Evolutionary conservation across 1,140 invertebrate genomes (phyloP).

Genomic region (Geopemphigus sp.): DNA sequence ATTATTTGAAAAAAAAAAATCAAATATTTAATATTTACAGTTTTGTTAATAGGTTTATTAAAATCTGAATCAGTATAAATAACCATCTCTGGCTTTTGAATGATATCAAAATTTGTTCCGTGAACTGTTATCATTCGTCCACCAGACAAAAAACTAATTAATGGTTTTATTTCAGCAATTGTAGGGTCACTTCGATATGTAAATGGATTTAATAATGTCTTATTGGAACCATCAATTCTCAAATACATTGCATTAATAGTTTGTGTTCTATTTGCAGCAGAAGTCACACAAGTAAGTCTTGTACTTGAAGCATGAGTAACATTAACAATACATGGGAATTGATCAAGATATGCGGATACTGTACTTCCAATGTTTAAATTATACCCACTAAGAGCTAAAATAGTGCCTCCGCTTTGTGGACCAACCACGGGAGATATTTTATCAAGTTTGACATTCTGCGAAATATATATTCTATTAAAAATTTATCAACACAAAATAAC

Average conservation of each 20-base stretch:
- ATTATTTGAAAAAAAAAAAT: constrained; percentile 19
- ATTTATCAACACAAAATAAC: not conserved
- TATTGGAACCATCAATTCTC: constrained; percentile 79
- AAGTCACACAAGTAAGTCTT: constrained; percentile 82
- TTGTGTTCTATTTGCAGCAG: constrained; percentile 56
- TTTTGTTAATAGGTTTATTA: constrained; percentile 69
- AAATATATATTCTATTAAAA: constrained; percentile 35
- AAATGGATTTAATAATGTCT: constrained; percentile 72
- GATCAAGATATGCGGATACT: constrained; percentile 83
- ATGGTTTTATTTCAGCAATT: constrained; percentile 86
- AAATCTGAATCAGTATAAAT: constrained; percentile 71
- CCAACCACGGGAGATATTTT: constrained; percentile 82
- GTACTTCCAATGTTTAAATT: constrained; percentile 92
- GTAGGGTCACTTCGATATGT: constrained; percentile 91
- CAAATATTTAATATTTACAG: constrained; percentile 57
- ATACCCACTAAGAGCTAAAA: constrained; percentile 83
- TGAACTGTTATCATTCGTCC: constrained; percentile 90
- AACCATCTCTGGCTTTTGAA: constrained; percentile 87
- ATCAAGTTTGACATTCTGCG: constrained; percentile 71
- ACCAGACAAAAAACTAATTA: constrained; percentile 84
- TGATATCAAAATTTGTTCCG: constrained; percentile 85
- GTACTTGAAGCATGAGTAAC: constrained; percentile 84
- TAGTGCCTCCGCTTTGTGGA: constrained; percentile 90
- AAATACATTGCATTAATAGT: constrained; percentile 63
- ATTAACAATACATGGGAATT: constrained; percentile 84